Evolutionary conservation across 2,888 invertebrate species (phyloP), one percentile per base, ranked within the genome.

Genomic region (Brachycybe producta): DNA sequence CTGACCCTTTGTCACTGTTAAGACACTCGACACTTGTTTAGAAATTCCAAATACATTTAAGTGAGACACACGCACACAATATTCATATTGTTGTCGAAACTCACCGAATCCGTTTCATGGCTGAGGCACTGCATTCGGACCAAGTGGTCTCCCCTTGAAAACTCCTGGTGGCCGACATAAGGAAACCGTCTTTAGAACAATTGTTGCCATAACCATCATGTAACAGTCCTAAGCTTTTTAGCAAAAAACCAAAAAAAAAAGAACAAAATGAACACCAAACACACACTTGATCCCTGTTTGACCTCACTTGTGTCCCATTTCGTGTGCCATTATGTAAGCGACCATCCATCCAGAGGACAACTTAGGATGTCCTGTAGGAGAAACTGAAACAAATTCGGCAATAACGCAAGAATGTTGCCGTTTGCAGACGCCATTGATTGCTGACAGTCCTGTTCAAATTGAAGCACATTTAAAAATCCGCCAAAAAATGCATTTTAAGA

Each of bases 331-430:
- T 62, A 84, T 80, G 66, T 82, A 84, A 60, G 84, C 80, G 44
- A 84, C 82, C 17, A 82, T 82, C 65, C 84, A 83, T n/a, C 84
- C 84, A 23, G 84, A 81, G 32, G 84, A 84, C 3, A 84, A 84
- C 67, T 82, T 84, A 2, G 84, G 83, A 55, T 81, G 78, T 41
- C 83, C 82, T 59, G 79, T 75, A 38, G 74, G 67, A 67, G 82
- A 82, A 1, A 76, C 75, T 1, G 80, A 77, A 36, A 84, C 84
- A 58, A 84, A 75, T 71, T 85, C 84, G 1, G 81, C 78, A 41
- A 85, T 83, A 15, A 84, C 77, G 62, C 84, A 84, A 13, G 80
- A 75, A 63, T 80, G 82, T 59, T 77, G 72, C 13, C 76, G 73
- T 56, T 79, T 69, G 63, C 84, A 84, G 47, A 82, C 79, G 23